Evolutionary conservation across 2,797 vertebrate species (phyloP).

Genomic region (Glossophaga mutica): DNA sequence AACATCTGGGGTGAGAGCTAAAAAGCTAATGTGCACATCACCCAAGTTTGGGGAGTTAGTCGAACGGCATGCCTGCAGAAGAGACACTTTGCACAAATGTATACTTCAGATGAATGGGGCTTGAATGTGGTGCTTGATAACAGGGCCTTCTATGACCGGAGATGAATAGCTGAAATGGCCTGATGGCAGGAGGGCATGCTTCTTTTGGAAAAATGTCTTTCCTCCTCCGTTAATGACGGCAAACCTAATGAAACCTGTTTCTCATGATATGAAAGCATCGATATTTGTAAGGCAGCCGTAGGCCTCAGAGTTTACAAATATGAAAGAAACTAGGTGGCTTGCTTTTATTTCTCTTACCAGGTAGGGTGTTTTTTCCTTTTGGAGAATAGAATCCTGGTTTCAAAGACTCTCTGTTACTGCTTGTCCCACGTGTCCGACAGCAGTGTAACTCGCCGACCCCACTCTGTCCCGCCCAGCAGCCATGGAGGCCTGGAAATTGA

Average conservation of each 20-base stretch:
- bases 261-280: neutral
- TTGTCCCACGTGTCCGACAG: neutral
- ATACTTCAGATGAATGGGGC: neutral
- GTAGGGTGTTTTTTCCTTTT: neutral
- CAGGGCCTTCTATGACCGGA: neutral
- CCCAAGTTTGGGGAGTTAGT: neutral
- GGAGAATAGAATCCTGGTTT: neutral
- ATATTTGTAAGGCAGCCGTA: neutral
- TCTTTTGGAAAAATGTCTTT: neutral
- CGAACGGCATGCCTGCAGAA: neutral
- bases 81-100: neutral
- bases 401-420: neutral
- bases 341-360: neutral
- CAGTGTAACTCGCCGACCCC: rapidly evolving
- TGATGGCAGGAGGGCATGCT: neutral
- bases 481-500: neutral
- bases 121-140: neutral
- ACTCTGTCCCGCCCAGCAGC: neutral
- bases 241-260: neutral
- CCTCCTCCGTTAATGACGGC: neutral
- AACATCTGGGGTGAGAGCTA: neutral
- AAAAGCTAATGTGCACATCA: neutral
- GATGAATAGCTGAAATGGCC: neutral
- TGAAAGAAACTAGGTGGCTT: neutral
- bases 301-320: neutral